Evolutionary conservation across 2,797 vertebrate genomes (phyloP), one percentile per base, ranked within the genome.

Genomic region (Sitta carolinensis): DNA sequence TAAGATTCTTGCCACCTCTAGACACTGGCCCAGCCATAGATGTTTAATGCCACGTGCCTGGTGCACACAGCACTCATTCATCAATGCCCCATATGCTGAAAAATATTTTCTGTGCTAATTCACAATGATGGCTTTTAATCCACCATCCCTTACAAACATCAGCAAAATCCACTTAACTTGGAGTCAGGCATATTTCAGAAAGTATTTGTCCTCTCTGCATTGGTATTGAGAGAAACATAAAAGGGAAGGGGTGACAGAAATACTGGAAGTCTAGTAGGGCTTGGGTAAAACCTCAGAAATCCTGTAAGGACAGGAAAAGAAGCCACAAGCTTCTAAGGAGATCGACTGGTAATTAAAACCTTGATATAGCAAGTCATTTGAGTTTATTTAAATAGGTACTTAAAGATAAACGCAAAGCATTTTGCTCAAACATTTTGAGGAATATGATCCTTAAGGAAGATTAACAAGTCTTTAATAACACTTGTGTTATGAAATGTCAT

Each of bases 401-500:
- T 88, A 69, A 82, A 95, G 95, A 83, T 90, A 96, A 96, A 96
- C 9, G 0, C 61, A 76, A 87, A 84, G 90, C 89, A 47, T 95
- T 93, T 89, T 95, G 27, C 57, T 96, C 89, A 95, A 96, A 95
- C 91, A 93, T 87, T 87, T 93, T 87, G 82, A 93, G 80, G 52
- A 94, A 92, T 70, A 79, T 58, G 87, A 88, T 93, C 89, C 87
- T 94, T 84, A 73, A 95, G 93, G 55, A 87, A 95, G 89, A 94
- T 93, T 89, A 96, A 95, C 80, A 90, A 92, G 87, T 36, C 54
- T 88, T 94, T 91, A 94, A 94, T 88, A 93, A 93, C 93, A 87
- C 86, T 95, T 87, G 77, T 95, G 88, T 90, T 95, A 83, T 74
- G 81, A 96, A 95, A 94, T 84, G 92, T 86, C 91, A 86, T 84